These are phyloP conservation scores for Drosophila sp. DNA, from an alignment of 1,140 invertebrate genomes.

Conservation along the genomic window DNA sequence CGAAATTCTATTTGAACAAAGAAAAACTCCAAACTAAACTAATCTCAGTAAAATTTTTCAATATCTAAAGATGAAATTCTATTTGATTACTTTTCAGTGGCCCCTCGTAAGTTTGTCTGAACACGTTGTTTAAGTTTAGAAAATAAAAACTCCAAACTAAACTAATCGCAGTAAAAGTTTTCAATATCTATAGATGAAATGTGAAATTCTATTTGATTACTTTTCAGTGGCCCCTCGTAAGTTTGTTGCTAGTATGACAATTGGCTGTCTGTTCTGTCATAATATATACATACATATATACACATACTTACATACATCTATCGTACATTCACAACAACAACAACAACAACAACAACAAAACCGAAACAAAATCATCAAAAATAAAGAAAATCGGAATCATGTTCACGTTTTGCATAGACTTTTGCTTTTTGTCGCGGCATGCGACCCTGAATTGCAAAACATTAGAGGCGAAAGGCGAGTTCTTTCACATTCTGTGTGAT, in stretches of 20 bases:
- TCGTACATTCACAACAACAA: background rate
- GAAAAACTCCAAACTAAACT: no score
- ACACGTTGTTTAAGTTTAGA: no score
- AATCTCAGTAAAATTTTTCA: no score
- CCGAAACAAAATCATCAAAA: conserved; percentile 17
- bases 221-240: conserved; percentile 5
- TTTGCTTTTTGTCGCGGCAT: conserved; percentile 67
- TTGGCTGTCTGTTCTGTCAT: conserved; percentile 69
- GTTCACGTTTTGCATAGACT: conserved; percentile 53
- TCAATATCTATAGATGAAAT: conserved; percentile 1
- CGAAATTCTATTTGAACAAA: no score
- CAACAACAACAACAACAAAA: conserved; percentile 18
- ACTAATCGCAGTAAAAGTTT: no score
- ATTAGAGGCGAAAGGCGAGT: conserved; percentile 35
- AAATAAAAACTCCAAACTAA: no score
- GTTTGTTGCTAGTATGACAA: conserved; percentile 38
- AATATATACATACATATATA: conserved; percentile 29
- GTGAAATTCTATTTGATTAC: background rate
- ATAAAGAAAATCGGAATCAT: conserved; percentile 13
- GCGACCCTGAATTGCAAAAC: conserved; percentile 55
- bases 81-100: no score
- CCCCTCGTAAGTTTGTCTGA: no score
- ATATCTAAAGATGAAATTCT: no score
- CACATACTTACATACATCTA: background rate
- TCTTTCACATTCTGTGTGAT: conserved; percentile 71